These are phyloP conservation scores for Boulengeromyrus knoepffleri DNA, from an alignment of 2,113 vertebrate genomes.

Conservation along the genomic window DNA sequence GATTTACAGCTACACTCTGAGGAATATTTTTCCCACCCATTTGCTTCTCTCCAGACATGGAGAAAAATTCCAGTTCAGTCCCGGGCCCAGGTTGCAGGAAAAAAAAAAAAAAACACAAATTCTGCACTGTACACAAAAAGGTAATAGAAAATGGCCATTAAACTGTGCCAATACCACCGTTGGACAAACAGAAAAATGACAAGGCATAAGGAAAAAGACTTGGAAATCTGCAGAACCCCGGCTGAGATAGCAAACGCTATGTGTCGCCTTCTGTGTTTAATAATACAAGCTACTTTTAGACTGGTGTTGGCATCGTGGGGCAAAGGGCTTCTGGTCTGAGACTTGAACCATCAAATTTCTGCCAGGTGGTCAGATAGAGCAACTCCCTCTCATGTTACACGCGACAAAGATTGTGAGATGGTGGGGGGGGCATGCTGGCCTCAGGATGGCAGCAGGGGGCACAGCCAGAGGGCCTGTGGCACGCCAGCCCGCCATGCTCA, in stretches of 20 bases:
- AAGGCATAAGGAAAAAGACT: background rate
- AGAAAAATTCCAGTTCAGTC: background rate
- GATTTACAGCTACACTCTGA: background rate
- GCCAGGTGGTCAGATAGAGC: conserved; percentile 34
- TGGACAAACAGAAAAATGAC: background rate
- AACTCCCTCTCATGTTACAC: conserved; percentile 24
- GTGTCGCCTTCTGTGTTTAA: background rate
- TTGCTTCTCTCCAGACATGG: background rate
- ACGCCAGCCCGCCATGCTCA: background rate
- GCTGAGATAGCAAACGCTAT: background rate
- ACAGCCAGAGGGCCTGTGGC: background rate
- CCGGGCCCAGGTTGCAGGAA: background rate
- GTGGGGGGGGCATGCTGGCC: background rate
- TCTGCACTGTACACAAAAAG: background rate
- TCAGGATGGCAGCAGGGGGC: background rate
- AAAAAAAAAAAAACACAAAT: background rate
- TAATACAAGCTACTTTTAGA: background rate
- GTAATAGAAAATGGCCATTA: background rate
- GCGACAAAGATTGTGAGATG: background rate
- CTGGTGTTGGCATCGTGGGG: background rate
- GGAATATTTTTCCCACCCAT: background rate
- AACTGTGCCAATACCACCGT: background rate
- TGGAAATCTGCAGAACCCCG: background rate
- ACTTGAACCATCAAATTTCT: background rate
- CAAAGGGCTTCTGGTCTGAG: background rate